phyloP scores from a whole-genome alignment of 2,113 vertebrate genomes.

The Psettodes erumei region DNA sequence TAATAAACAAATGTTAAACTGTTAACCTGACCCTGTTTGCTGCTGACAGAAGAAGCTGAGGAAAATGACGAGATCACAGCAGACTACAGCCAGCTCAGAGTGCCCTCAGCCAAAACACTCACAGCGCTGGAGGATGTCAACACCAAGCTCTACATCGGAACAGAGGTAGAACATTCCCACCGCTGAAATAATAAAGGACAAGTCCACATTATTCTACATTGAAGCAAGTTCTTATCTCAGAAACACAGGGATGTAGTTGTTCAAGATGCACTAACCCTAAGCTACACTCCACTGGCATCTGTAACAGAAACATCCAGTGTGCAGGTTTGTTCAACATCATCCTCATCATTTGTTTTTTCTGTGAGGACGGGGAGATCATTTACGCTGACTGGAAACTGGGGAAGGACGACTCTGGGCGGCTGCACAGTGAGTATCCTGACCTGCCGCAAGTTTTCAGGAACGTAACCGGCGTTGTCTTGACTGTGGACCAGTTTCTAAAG shows the following conservation, averaged over 20 bases:
- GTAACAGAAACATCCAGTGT: neutral
- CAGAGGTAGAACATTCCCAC: constrained; percentile 83
- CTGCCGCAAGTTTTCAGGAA: neutral
- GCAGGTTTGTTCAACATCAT: neutral
- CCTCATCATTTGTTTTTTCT: neutral
- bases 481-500: neutral
- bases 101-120: constrained; percentile 74
- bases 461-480: neutral
- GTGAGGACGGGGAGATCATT: constrained; percentile 87
- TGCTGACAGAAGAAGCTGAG: constrained; percentile 70
- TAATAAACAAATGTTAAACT: too few relatives aligned
- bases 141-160: constrained; percentile 87
- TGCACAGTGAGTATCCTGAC: constrained; percentile 80
- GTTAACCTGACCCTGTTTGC: neutral
- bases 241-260: too few relatives aligned
- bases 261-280: too few relatives aligned
- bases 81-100: constrained; percentile 74
- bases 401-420: constrained; percentile 78
- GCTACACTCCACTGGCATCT: too few relatives aligned
- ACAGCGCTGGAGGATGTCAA: constrained; percentile 81
- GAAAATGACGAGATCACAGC: constrained; percentile 36
- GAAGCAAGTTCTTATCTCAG: too few relatives aligned
- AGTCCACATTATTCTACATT: too few relatives aligned
- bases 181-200: neutral
- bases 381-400: constrained; percentile 88